Evolutionary conservation across 2,888 invertebrate genomes (phyloP), one percentile per base, ranked within the genome.

Genomic region (Ypsolopha sequella): DNA sequence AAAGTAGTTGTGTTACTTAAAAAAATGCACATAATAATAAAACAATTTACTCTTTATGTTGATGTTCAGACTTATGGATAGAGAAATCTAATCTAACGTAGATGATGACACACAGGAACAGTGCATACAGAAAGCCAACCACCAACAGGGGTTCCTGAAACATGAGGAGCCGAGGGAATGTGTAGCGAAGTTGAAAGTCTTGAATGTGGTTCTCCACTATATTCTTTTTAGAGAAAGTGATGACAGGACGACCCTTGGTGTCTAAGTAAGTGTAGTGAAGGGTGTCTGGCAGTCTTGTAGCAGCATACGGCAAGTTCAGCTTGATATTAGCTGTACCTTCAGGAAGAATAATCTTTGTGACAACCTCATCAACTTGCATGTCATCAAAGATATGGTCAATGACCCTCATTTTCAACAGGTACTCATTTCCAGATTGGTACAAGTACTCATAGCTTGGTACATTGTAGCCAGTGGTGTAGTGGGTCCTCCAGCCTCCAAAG

Each of bases 401-500:
- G n/a, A 98, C 86, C 57, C 98, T 91, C 94, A 99, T 96, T 72
- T 95, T 95, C 52, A 99, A 80, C 43, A 94, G 88, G 76, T 93
- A 98, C 35, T 93, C 89, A 70, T 91, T 91, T 55, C 93, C 93
- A 55, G 90, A 89, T 60, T 93, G 93, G 73, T 90, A 98, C 35
- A 99, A 87, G 78, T 98, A 98, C 70, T 98, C 98, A 71, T 97
- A 97, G 60, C 97, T 96, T 3, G 99, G 99, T 0, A 99, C 94
- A 84, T 97, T 98, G 87, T 98, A 98, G 3, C 99, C 99, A 47
- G 99, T 88, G 43, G 93, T 94, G 78, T 99, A 99, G 62, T 96
- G 95, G 7, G 98, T 98, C 76, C 95, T 96, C 99, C 99, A 99
- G 10, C 99, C 99, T 52, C 99, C 99, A 76, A 99, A 99, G 6